A percentile compares a stretch with the other conserved stretches of the same genome.
Evolutionary conservation across 1,140 invertebrate genomes (phyloP).

Genomic region (Lamellibrachia luymesi): DNA sequence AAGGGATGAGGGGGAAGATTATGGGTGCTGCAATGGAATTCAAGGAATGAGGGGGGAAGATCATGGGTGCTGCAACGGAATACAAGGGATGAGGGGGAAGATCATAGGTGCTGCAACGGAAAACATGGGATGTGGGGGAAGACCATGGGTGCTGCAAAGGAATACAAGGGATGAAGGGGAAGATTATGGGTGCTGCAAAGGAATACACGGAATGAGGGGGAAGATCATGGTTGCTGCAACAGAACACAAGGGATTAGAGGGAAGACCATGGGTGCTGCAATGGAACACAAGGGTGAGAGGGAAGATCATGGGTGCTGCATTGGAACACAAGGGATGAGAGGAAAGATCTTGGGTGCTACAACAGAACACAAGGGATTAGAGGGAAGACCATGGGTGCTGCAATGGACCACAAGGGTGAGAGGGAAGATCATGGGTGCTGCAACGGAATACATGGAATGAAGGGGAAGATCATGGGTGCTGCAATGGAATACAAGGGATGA

Average conservation of each 20-base stretch:
- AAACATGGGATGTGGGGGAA: too few species aligned
- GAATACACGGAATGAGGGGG: not conserved
- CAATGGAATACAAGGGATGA: constrained; percentile 49
- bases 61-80: not conserved
- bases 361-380: not conserved
- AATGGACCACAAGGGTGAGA: too few species aligned
- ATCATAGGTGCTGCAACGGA: too few species aligned
- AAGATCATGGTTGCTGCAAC: too few species aligned
- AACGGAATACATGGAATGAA: too few species aligned
- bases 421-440: too few species aligned
- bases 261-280: too few species aligned
- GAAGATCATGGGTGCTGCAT: not conserved
- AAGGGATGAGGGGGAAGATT: not conserved
- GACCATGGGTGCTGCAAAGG: constrained; percentile 63
- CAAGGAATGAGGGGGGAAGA: not conserved
- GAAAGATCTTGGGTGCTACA: constrained; percentile 76
- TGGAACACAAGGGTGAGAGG: too few species aligned
- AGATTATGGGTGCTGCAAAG: constrained; percentile 70
- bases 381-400: too few species aligned
- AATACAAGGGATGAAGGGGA: constrained; percentile 58
- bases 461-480: too few species aligned
- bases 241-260: too few species aligned
- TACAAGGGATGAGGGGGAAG: not conserved
- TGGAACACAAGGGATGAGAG: constrained; percentile 61
- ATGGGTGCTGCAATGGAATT: not conserved